Percentiles rank a stretch among this genome's conserved stretches.
phyloP scores from a whole-genome alignment of 1,140 invertebrate genomes.

The Bombus superbus region DNA sequence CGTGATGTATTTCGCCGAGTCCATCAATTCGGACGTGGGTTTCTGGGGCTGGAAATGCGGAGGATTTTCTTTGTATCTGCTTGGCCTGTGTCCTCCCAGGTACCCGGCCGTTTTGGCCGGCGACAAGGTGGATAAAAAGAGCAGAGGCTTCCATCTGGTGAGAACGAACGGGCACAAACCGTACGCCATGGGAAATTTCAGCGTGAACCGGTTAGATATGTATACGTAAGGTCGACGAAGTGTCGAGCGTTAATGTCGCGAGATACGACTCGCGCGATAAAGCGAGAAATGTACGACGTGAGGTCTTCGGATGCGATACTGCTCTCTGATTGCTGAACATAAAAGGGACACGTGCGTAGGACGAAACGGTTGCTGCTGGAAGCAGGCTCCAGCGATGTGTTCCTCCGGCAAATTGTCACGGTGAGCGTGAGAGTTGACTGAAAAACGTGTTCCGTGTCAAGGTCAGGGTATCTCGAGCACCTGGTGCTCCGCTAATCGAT shows the following conservation, averaged over 20 bases:
- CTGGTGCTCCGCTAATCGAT: constrained; percentile 46
- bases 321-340: not conserved
- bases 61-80: constrained; percentile 85
- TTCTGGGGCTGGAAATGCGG: constrained; percentile 89
- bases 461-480: constrained; percentile 45
- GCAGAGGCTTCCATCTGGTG: constrained; percentile 74
- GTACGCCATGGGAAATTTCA: constrained; percentile 75
- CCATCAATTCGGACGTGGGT: constrained; percentile 86
- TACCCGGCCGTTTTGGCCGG: constrained; percentile 77
- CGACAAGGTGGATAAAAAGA: constrained; percentile 69
- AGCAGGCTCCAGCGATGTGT: not conserved
- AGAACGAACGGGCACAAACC: constrained; percentile 74
- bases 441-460: constrained; percentile 43
- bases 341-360: not conserved
- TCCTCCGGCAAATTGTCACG: not conserved
- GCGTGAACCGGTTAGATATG: constrained; percentile 53
- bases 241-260: not conserved
- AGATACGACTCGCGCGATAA: not conserved
- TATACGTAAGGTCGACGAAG: not conserved
- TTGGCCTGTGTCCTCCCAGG: constrained; percentile 84
- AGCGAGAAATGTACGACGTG: not conserved
- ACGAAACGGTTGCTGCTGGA: not conserved
- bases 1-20: constrained; percentile 88
- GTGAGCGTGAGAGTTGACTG: not conserved
- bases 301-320: not conserved